phyloP scores from a whole-genome alignment of 1,140 invertebrate species.

The Macrobrachium nipponense region DNA sequence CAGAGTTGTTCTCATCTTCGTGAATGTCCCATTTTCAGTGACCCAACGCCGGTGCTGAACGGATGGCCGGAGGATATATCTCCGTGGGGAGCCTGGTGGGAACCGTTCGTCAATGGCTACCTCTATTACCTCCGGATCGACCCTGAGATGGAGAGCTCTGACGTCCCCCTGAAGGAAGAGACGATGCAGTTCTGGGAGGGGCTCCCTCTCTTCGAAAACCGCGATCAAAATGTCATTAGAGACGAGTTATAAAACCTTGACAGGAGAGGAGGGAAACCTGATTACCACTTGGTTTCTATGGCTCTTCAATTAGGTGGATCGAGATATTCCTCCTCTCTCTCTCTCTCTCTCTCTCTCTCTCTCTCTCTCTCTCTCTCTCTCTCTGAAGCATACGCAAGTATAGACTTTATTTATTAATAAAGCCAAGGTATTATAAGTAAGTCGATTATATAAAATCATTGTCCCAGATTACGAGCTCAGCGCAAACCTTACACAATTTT shows the following conservation, averaged over 20 bases:
- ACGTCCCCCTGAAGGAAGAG: constrained; percentile 47
- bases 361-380: too few species aligned
- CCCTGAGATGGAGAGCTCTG: constrained; percentile 53
- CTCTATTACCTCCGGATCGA: constrained; percentile 62
- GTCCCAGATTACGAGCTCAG: too few species aligned
- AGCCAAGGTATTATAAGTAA: too few species aligned
- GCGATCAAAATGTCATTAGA: constrained; percentile 56
- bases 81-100: constrained; percentile 63
- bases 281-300: constrained; percentile 1
- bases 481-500: too few species aligned
- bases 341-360: too few species aligned
- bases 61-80: constrained; percentile 55
- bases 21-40: constrained; percentile 32
- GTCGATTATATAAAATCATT: too few species aligned
- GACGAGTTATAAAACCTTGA: constrained; percentile 60
- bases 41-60: constrained; percentile 53
- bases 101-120: constrained; percentile 47
- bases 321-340: too few species aligned
- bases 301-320: background rate
- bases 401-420: too few species aligned
- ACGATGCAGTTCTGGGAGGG: constrained; percentile 57
- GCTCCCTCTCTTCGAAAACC: constrained; percentile 60
- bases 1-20: background rate
- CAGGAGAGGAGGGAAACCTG: background rate
- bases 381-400: too few species aligned